Conservation (phyloP, 1,140 invertebrate genomes). For the Acromyrmex heyeri region DNA sequence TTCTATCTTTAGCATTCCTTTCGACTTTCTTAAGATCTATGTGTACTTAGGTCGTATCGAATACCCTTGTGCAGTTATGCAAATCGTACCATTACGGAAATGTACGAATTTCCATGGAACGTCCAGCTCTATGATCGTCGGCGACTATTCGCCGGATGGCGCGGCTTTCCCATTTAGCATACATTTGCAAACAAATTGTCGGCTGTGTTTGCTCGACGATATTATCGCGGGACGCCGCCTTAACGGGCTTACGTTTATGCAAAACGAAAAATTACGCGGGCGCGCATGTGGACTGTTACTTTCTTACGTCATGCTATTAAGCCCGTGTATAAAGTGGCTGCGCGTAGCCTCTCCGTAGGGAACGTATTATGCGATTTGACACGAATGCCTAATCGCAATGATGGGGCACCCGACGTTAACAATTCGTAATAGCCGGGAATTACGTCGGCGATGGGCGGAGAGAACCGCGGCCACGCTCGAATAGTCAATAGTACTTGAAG, state of each 20-base stretch:
- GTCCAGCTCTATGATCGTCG: conserved; percentile 20
- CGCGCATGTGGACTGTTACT: conserved; percentile 52
- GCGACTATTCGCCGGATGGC: conserved; percentile 14
- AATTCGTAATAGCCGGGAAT: conserved; percentile 57
- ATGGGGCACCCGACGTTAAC: conserved; percentile 53
- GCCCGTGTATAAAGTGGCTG: conserved; percentile 30
- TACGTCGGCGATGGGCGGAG: conserved; percentile 40
- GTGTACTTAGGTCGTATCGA: background rate
- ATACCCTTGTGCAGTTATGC: conserved; percentile 39
- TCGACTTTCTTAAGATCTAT: background rate
- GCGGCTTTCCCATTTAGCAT: conserved; percentile 50
- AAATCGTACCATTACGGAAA: conserved; percentile 40
- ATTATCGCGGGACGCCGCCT: conserved; percentile 50
- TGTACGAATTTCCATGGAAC: conserved; percentile 49
- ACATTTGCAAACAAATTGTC: conserved; percentile 56
- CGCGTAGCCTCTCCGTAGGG: background rate
- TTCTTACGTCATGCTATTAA: conserved; percentile 54
- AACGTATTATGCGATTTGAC: conserved; percentile 54
- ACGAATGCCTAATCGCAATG: conserved; percentile 51
- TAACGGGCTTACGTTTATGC: conserved; percentile 43
- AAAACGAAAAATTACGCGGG: conserved; percentile 50
- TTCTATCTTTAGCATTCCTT: conserved; percentile 15
- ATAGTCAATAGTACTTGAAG: conserved; percentile 56
- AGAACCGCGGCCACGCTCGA: conserved; percentile 31
- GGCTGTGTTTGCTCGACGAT: conserved; percentile 42